Evolutionary conservation across 2,113 vertebrate species (phyloP).

Genomic region (Axis porcinus): DNA sequence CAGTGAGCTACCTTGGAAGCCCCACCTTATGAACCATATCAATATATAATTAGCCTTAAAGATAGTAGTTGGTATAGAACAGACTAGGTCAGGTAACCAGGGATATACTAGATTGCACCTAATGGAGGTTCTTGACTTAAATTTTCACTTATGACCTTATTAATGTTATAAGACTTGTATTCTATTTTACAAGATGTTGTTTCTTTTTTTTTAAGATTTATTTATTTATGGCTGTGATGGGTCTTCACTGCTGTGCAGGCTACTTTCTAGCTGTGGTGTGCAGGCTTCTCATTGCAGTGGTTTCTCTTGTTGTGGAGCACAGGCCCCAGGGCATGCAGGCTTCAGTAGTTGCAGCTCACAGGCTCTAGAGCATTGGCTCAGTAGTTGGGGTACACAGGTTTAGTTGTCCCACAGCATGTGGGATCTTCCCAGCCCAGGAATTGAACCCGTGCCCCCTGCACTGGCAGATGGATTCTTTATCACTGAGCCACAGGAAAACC

Average conservation of each 20-base stretch:
- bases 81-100: not conserved
- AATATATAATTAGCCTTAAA: not conserved
- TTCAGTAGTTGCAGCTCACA: not conserved
- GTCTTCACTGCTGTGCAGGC: too few relatives aligned
- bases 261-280: too few relatives aligned
- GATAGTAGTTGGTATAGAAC: not conserved
- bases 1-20: not conserved
- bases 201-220: too few relatives aligned
- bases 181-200: not conserved
- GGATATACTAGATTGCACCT: not conserved
- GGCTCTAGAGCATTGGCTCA: not conserved
- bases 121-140: not conserved
- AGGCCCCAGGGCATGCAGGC: not conserved
- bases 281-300: not conserved
- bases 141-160: not conserved
- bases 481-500: not conserved
- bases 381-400: not conserved
- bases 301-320: not conserved
- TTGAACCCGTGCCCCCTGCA: not conserved
- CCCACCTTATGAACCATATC: not conserved
- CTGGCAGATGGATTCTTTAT: not conserved
- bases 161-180: not conserved
- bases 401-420: not conserved
- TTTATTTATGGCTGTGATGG: too few relatives aligned
- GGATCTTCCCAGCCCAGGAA: not conserved